Evolutionary conservation across 2,888 invertebrate species (phyloP).

Genomic region (Pherbina coryleti): DNA sequence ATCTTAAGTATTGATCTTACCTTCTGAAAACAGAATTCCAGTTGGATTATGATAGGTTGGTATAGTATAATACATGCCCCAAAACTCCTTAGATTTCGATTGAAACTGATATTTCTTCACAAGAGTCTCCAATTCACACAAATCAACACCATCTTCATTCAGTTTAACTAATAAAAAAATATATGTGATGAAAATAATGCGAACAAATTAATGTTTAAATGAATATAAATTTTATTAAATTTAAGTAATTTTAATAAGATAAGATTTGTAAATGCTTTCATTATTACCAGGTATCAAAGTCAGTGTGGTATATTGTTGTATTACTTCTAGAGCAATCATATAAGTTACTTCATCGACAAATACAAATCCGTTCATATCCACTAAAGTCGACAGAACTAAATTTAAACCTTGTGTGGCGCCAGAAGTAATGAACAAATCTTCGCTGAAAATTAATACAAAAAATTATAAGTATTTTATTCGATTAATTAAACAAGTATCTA

Average conservation of each 20-base stretch:
- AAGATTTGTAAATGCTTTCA: not conserved
- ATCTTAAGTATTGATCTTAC: slow-evolving; percentile 55
- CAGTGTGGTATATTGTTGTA: slow-evolving; percentile 72
- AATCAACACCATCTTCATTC: slow-evolving; percentile 71
- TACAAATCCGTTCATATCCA: slow-evolving; percentile 72
- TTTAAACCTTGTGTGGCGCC: slow-evolving; percentile 76
- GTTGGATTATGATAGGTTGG: slow-evolving; percentile 75
- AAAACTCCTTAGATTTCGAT: slow-evolving; percentile 70
- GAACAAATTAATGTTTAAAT: slow-evolving; percentile 10
- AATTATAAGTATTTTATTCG: too few species aligned
- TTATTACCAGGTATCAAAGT: slow-evolving; percentile 70
- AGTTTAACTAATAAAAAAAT: slow-evolving; percentile 69
- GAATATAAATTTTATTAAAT: too few species aligned
- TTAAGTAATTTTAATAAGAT: not conserved
- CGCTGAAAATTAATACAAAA: slow-evolving; percentile 61
- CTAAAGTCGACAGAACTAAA: slow-evolving; percentile 71
- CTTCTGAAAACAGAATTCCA: slow-evolving; percentile 70
- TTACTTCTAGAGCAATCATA: slow-evolving; percentile 73
- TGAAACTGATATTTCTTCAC: slow-evolving; percentile 63
- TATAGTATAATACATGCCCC: slow-evolving; percentile 73
- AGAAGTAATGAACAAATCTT: slow-evolving; percentile 73
- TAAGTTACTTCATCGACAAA: slow-evolving; percentile 78
- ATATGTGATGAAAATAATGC: too few species aligned
- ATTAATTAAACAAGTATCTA: too few species aligned
- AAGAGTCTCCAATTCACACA: slow-evolving; percentile 69